phyloP scores from a whole-genome alignment of 2,888 invertebrate species.

The Caenorhabditis japonica region DNA sequence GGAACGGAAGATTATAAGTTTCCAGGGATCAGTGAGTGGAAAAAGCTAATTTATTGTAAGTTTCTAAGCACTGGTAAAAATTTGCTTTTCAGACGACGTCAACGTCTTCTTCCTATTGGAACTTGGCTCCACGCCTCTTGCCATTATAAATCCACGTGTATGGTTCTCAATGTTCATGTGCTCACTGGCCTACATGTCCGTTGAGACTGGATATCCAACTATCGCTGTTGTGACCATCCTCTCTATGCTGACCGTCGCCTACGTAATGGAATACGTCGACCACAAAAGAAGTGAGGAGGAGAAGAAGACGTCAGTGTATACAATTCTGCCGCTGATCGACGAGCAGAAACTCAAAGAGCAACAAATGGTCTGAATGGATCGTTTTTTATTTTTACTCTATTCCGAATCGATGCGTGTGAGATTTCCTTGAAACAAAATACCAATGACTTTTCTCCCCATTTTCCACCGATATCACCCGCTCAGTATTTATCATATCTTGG shows the following conservation, averaged over 20 bases:
- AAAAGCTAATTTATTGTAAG: too few relatives aligned
- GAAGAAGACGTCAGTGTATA: constrained; percentile 10
- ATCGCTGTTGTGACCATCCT: constrained; percentile 22
- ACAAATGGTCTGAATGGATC: constrained; percentile 14
- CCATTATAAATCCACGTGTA: constrained; percentile 46
- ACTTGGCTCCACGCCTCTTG: constrained; percentile 39
- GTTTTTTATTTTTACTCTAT: neutral
- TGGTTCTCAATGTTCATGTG: constrained; percentile 53
- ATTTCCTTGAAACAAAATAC: too few relatives aligned
- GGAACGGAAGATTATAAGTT: constrained; percentile 24
- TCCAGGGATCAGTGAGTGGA: constrained; percentile 24
- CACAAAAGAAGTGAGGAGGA: constrained; percentile 5
- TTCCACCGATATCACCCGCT: too few relatives aligned
- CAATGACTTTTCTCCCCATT: too few relatives aligned
- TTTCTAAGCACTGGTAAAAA: neutral
- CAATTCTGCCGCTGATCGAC: constrained; percentile 37
- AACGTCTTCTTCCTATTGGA: constrained; percentile 48
- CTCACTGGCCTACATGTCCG: constrained; percentile 42
- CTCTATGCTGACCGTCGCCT: constrained; percentile 31
- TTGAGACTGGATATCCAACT: constrained; percentile 43
- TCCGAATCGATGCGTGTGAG: neutral
- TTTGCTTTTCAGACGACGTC: constrained; percentile 25
- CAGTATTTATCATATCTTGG: too few relatives aligned
- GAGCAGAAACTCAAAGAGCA: constrained; percentile 31
- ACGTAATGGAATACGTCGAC: constrained; percentile 27